These are phyloP conservation scores for Campylomormyrus numenius DNA, from an alignment of 2,113 vertebrate genomes.

Conservation along the genomic window DNA sequence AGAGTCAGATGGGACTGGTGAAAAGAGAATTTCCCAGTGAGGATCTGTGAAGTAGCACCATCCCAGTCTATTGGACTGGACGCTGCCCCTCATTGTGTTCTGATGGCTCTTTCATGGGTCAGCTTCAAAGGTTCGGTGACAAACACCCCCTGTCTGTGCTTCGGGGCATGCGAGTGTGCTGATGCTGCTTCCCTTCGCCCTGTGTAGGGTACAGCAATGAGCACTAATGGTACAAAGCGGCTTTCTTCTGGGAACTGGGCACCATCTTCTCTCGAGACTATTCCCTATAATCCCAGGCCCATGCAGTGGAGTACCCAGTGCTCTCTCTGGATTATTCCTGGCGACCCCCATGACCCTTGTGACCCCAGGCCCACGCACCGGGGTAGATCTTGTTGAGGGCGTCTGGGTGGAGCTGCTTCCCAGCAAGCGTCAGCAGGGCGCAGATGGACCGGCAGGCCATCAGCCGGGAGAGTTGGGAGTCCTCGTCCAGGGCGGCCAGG, in stretches of 20 bases:
- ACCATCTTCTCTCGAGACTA: neutral
- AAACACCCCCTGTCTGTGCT: too few relatives aligned
- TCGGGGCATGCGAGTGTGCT: neutral
- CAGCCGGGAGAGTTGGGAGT: conserved; percentile 70
- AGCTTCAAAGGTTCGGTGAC: neutral
- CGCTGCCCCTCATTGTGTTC: neutral
- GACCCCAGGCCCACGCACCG: conserved; percentile 52
- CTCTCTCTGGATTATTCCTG: neutral
- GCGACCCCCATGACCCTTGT: neutral
- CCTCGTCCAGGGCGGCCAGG: conserved; percentile 75
- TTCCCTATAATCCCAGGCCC: neutral
- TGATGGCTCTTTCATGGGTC: neutral
- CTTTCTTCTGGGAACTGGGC: neutral
- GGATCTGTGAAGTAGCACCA: neutral
- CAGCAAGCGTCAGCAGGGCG: conserved; percentile 53
- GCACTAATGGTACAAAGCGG: neutral
- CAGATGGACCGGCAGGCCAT: conserved; percentile 71
- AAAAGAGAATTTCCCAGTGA: neutral
- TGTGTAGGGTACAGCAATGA: neutral
- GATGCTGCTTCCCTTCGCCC: neutral
- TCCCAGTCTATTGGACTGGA: neutral
- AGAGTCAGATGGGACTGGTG: neutral
- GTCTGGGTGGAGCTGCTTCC: conserved; percentile 55
- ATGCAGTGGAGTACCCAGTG: neutral
- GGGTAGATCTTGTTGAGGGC: conserved; percentile 74